These are phyloP conservation scores for Serinus canaria DNA, from an alignment of 2,113 vertebrate genomes.

Conservation along the genomic window DNA sequence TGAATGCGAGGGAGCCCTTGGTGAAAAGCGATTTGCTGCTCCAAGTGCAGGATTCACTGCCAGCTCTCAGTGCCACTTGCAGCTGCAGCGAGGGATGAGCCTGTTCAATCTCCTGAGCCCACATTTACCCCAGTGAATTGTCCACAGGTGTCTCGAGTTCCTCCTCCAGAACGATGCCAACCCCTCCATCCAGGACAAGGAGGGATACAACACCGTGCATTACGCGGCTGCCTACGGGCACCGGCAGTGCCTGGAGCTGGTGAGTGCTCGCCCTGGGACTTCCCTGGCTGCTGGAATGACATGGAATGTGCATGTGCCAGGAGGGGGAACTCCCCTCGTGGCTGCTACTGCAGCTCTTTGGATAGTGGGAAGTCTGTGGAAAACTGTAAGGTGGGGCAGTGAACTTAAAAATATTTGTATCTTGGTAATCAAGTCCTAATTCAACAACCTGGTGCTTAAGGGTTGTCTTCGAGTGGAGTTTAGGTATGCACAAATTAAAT, in stretches of 20 bases:
- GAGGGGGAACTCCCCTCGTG: background rate
- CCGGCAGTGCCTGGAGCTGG: conserved; percentile 91
- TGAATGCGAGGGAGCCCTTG: background rate
- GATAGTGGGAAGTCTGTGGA: background rate
- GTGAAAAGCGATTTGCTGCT: background rate
- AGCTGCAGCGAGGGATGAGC: background rate
- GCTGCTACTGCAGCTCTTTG: background rate
- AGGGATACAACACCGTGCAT: conserved; percentile 92
- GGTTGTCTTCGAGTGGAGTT: background rate
- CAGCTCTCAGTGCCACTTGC: background rate
- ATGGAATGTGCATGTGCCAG: accelerated
- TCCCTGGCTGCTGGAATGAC: background rate
- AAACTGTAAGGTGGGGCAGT: background rate
- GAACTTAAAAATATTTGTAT: background rate
- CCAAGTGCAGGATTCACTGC: background rate
- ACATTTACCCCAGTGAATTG: background rate
- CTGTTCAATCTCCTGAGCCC: background rate
- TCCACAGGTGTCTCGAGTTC: conserved; percentile 90
- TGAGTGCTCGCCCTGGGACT: conserved; percentile 55
- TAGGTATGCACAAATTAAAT: background rate
- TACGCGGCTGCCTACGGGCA: conserved; percentile 97
- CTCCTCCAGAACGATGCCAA: conserved; percentile 90
- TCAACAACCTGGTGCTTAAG: background rate
- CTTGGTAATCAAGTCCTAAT: background rate
- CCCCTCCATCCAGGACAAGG: conserved; percentile 88